Percentiles rank a stretch among this genome's conserved stretches.
Conservation (phyloP, 2,888 invertebrate species). For the Sinotaia quadrata region DNA sequence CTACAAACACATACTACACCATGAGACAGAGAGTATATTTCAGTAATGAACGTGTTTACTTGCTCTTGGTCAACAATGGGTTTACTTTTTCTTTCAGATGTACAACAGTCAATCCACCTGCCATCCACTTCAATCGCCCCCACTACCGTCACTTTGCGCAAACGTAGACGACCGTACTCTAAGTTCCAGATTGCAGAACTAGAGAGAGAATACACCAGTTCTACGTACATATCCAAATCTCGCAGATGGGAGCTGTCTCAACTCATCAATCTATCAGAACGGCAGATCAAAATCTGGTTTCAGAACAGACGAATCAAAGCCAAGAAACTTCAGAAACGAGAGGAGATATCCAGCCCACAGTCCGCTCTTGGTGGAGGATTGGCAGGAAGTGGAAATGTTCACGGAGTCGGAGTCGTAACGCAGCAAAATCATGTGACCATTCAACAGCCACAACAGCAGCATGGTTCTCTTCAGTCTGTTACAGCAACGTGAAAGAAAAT, state of each 20-base stretch:
- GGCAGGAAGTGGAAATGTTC: conserved; percentile 10
- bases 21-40: no score
- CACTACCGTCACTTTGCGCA: conserved; percentile 73
- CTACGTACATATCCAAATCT: conserved; percentile 98
- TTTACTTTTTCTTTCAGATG: conserved; percentile 55
- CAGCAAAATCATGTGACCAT: conserved; percentile 23
- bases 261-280: conserved; percentile 82
- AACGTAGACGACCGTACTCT: conserved; percentile 98
- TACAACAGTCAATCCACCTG: conserved; percentile 62
- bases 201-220: conserved; percentile 97
- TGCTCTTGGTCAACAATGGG: no score
- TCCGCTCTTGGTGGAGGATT: conserved; percentile 10
- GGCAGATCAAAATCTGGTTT: conserved; percentile 72
- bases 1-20: no score
- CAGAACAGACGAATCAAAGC: conserved; percentile 71
- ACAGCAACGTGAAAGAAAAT: background rate
- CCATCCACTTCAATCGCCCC: conserved; percentile 65
- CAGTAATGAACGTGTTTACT: no score
- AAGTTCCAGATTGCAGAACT: conserved; percentile 97
- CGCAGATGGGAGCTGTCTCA: conserved; percentile 98
- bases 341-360: conserved; percentile 49
- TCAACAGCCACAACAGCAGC: conserved; percentile 11
- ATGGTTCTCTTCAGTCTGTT: background rate
- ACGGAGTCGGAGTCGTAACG: background rate
- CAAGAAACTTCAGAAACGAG: conserved; percentile 66